These are phyloP conservation scores for Poeciliopsis gracilis DNA, from an alignment of 2,797 vertebrate species.

Conservation along the genomic window DNA sequence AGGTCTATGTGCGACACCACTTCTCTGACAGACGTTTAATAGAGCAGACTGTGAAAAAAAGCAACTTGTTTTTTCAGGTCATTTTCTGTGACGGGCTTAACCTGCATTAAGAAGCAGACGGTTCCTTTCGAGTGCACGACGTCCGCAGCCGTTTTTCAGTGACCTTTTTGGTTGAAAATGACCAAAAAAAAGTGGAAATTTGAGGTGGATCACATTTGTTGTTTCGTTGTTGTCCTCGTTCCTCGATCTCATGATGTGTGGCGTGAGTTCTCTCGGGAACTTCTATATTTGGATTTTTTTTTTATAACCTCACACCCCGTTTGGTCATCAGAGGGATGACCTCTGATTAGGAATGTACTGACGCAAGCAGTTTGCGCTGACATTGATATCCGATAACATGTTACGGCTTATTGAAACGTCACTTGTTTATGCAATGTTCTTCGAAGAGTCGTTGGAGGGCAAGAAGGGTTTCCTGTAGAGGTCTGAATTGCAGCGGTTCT, in stretches of 20 bases:
- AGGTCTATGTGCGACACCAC: conserved; percentile 1
- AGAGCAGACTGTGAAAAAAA: background rate
- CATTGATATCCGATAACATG: background rate
- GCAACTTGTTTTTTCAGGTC: background rate
- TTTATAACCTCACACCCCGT: background rate
- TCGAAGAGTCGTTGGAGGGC: background rate
- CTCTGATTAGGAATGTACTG: background rate
- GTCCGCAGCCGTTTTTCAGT: background rate
- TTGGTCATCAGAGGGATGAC: background rate
- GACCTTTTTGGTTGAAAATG: background rate
- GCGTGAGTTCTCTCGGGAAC: background rate
- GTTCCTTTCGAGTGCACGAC: background rate
- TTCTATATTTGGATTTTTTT: background rate
- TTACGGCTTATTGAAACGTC: background rate
- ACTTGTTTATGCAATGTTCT: background rate
- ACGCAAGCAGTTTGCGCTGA: background rate
- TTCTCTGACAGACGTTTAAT: background rate
- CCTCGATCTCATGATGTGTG: background rate
- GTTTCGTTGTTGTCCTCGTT: background rate
- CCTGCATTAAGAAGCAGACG: background rate
- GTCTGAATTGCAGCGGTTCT: background rate
- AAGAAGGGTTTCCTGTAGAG: background rate
- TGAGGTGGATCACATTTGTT: background rate
- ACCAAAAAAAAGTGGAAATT: background rate
- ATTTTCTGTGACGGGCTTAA: background rate